phyloP scores from a whole-genome alignment of 2,113 vertebrate genomes.

The Myiozetetes cayanensis region DNA sequence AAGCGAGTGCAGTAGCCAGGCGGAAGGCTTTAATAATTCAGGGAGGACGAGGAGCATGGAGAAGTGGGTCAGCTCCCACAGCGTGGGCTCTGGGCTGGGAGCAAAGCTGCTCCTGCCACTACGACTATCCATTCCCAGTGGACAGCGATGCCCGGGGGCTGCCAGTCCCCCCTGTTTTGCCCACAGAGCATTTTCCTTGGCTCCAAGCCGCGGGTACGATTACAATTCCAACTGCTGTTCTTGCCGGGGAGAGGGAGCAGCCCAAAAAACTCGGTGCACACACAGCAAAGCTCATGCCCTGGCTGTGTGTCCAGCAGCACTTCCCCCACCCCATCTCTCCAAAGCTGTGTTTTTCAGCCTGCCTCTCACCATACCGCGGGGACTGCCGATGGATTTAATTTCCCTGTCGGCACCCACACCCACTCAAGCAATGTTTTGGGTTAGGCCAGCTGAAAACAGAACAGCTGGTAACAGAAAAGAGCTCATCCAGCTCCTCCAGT shows the following conservation, averaged over 20 bases:
- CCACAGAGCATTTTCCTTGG: not conserved
- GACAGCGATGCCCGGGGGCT: not conserved
- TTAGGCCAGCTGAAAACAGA: constrained; percentile 17
- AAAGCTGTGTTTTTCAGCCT: not conserved
- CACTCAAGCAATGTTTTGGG: constrained; percentile 43
- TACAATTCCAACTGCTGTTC: not conserved
- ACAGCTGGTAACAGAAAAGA: not conserved
- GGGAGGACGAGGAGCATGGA: not conserved
- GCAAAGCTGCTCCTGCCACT: not conserved
- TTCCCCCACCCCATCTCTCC: not conserved
- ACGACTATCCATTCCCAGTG: fast-evolving
- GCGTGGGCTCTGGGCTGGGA: not conserved
- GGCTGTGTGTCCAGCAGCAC: not conserved
- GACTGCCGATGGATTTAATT: not conserved
- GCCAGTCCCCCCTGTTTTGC: not conserved
- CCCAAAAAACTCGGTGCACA: fast-evolving
- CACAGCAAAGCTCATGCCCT: not conserved
- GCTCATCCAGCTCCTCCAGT: not conserved
- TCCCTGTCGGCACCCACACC: constrained; percentile 43
- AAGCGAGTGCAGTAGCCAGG: not conserved
- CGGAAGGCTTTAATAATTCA: constrained; percentile 41
- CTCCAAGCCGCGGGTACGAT: fast-evolving
- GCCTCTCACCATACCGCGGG: not conserved
- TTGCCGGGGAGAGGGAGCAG: not conserved
- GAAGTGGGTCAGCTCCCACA: not conserved